Base-by-base conservation (phyloP, 2,888 invertebrate genomes). In the Scaptomyza parva region DNA sequence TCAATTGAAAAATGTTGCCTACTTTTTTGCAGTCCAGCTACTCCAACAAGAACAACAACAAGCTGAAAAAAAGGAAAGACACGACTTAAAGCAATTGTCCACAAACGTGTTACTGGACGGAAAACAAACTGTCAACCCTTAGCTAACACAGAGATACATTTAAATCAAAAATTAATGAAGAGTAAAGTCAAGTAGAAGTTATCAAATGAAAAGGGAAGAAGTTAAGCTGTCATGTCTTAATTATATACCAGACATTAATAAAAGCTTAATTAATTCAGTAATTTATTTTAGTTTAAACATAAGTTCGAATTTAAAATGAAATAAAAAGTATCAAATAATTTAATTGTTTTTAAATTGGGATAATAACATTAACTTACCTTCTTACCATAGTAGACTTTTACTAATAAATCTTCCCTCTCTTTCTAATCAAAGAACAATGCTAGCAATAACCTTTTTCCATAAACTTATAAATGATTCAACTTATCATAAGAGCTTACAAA, bases 1-100 rank as follows among this genome's bases (percentile, higher is more conserved):
- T 67, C 63, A 72, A 66, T 76, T 79, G 77, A 71, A 76, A 79
- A 69, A 76, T 67, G 68, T 69, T 75, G 63, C 74, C 83, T 76
- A 60, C 65, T 74, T 79, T 81, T 79, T 74, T 75, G 48, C 50
- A 60, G 58, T 33, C 50, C 28, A 44, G 52, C 43, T 70, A 53
- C 26, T 35, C 12, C 54, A 45, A 26, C 30, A 7, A 20, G 37
- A 48, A 22, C 35, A 12, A 18, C 33, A 33, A 22, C 5, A 43
- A 7, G 9, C 9, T 9, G 9, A 14, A 14, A n/a, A 28, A 26
- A 18, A 12, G 2, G 3, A 26, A 26, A 11, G 7, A 44, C n/a
- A 37, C 20, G 7, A 59, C 51, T 58, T 47, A 70, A 64, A 59
- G 64, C 53, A 67, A 76, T 60, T 59, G 79, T 76, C 62, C 76